Conservation (phyloP, 37 sponge, comb jelly and placozoan species). For the Halisarca cf. caerulea region DNA sequence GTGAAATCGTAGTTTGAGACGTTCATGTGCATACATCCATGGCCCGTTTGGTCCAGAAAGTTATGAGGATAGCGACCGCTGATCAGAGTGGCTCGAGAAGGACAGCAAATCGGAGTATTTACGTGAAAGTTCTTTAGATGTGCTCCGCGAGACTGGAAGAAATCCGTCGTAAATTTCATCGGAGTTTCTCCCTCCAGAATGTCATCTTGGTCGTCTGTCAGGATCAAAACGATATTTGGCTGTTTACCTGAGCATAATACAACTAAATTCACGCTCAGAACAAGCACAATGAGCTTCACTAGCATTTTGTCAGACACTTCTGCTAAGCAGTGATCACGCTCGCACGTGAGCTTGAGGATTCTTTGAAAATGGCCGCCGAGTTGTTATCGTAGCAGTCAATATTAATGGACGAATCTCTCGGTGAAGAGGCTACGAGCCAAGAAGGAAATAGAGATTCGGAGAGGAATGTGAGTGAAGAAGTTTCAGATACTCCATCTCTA, state of each 20-base stretch:
- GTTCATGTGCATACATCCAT: slow-evolving; percentile 71
- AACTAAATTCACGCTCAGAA: too few species aligned
- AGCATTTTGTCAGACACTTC: too few species aligned
- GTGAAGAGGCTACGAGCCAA: too few species aligned
- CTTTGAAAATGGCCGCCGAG: too few species aligned
- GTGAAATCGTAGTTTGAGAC: slow-evolving; percentile 37
- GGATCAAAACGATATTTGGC: slow-evolving; percentile 66
- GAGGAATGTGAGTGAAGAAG: too few species aligned
- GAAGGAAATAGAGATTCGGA: too few species aligned
- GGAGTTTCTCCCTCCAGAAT: slow-evolving; percentile 58
- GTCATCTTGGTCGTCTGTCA: slow-evolving; percentile 78
- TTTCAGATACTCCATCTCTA: neutral
- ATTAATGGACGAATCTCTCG: too few species aligned
- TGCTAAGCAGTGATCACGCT: too few species aligned
- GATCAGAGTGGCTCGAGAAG: slow-evolving; percentile 65
- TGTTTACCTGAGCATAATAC: too few species aligned
- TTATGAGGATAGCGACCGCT: slow-evolving; percentile 74
- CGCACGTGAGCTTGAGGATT: too few species aligned
- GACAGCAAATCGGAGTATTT: slow-evolving; percentile 85
- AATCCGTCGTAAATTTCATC: slow-evolving; percentile 25
- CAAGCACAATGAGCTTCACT: too few species aligned
- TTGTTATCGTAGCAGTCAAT: too few species aligned
- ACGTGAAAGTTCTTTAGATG: slow-evolving; percentile 64
- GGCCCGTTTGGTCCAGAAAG: slow-evolving; percentile 26
- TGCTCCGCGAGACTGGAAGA: slow-evolving; percentile 37